Evolutionary conservation across 1,140 invertebrate genomes (phyloP), one percentile per base, ranked within the genome.

Genomic region (Diachasma alloeum): DNA sequence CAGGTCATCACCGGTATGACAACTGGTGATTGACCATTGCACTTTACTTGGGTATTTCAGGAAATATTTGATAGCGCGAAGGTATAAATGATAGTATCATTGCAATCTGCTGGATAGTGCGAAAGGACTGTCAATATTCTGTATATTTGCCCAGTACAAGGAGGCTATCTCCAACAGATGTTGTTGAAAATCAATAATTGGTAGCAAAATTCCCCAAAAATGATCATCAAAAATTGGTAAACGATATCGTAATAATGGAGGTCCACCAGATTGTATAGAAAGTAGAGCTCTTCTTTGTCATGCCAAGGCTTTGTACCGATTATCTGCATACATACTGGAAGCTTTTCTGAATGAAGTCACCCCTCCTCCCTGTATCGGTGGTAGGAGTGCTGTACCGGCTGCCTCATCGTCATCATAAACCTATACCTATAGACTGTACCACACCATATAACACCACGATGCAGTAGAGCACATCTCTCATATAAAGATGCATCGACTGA

Each of bases 231-330:
- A 48, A 48, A 72, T 72, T 63, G 26, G 24, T 31, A 26, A 63
- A 8, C 59, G 19, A 63, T 31, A 26, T 1, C 22, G 59, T 31
- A 24, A 71, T 71, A 76, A 76, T 39, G 59, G 53, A 66, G 46
- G 39, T 42, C 39, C 46, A 59, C 70, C 11, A 48, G 44, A 42
- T 59, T 71, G n/a, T 17, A 48, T 36, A 44, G 31, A 31, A 31
- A 76, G 74, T 48, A 19, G 39, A 46, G 71, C 19, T 73, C 39
- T 53, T 80, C 84, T 85, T 86, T 87, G 85, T 87, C 82, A 84
- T 82, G 85, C 83, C 84, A 86, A 84, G 85, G 84, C 86, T 86
- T 87, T 87, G 86, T 87, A 84, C 86, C 84, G 86, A 86, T 87
- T 87, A 87, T 86, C 86, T 86, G 85, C 86, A 86, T 86, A 86